Evolutionary conservation across 2,797 vertebrate genomes (phyloP), one percentile per base, ranked within the genome.

Genomic region (Liasis olivaceus): DNA sequence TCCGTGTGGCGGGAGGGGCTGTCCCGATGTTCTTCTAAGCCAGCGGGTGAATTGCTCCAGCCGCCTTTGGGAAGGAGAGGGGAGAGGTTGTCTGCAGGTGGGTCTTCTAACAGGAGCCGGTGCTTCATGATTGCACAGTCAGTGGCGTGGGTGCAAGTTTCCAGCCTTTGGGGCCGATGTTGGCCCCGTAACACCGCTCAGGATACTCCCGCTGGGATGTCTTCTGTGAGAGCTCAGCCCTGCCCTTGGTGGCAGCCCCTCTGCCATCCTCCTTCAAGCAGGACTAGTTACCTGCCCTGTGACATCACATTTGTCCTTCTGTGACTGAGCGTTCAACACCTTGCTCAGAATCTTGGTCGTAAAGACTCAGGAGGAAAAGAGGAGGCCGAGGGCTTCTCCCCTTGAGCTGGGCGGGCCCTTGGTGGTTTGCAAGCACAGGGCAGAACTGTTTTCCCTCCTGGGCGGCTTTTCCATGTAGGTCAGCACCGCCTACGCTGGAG

Each of bases 401-500:
- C 13, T 8, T 58, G n/a, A 47, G 85, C 26, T 7, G 14, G 14
- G 31, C 5, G 17, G 36, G 13, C 24, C 1, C 77, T n/a, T 92
- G 14, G 0, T 42, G 0, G 4, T 90, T 72, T 62, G 93, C 92
- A 0, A 58, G 0, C 87, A 51, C 47, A 91, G 0, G 5, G 12
- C 66, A 58, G 2, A 22, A 77, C 2, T 24, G 11, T 0, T 1
- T 17, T 20, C 11, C 8, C 3, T 58, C 13, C 51, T 59, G 51
- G 28, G 56, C 47, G 17, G 54, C 0, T 91, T 81, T 64, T 60
- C 36, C 89, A 93, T 58, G 72, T 96, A 98, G 98, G 95, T 98
- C 98, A 92, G 97, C 97, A 0, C 97, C 98, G 0, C 97, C 97
- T 89, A 97, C 98, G 1, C 92, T 97, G 93, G 98, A 98, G 90